These are phyloP conservation scores for Plusia festucae DNA, from an alignment of 2,888 invertebrate species.

Conservation along the genomic window DNA sequence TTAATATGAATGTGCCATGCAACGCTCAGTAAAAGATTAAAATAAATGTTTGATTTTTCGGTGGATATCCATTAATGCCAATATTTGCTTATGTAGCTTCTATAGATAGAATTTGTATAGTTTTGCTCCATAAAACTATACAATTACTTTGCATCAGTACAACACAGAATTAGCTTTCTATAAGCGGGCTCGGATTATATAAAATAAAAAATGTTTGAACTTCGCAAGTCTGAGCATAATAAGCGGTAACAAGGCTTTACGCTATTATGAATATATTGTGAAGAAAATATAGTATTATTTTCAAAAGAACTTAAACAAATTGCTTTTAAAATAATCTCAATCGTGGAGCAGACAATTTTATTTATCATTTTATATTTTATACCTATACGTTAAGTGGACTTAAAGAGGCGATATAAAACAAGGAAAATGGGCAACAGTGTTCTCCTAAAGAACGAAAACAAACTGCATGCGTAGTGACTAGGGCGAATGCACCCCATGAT, in stretches of 20 bases:
- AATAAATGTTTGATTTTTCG: too few species aligned
- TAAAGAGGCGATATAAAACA: too few species aligned
- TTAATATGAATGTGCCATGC: too few species aligned
- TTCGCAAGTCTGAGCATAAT: neutral
- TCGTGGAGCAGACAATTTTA: too few species aligned
- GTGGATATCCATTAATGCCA: too few species aligned
- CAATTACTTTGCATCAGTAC: neutral
- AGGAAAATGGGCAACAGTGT: too few species aligned
- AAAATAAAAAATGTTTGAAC: slow-evolving; percentile 1
- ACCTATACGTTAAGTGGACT: too few species aligned
- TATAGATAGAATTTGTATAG: neutral
- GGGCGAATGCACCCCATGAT: too few species aligned
- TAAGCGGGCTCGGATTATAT: neutral
- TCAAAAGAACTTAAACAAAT: neutral
- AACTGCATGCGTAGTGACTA: too few species aligned
- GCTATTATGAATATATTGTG: slow-evolving; percentile 2
- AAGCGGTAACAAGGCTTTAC: neutral
- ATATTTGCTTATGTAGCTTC: neutral
- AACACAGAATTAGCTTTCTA: neutral
- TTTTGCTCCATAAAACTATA: neutral
- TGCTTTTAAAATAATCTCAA: neutral
- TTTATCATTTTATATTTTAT: too few species aligned
- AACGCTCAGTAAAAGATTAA: too few species aligned
- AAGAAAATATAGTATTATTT: neutral
- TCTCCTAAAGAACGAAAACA: too few species aligned